Evolutionary conservation across 2,797 vertebrate species (phyloP), one percentile per base, ranked within the genome.

Genomic region (Mus spretus): DNA sequence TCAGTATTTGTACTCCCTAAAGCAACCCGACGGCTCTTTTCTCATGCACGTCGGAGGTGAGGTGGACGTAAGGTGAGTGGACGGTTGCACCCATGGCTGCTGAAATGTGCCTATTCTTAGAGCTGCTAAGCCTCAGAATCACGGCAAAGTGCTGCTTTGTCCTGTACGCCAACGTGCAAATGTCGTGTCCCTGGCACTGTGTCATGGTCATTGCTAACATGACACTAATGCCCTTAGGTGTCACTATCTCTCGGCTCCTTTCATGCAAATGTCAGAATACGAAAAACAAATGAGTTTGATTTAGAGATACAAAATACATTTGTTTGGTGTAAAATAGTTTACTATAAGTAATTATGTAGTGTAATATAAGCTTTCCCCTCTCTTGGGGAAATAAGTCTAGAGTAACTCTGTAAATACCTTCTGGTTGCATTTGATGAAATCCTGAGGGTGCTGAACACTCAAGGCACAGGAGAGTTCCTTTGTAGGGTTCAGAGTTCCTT

Each of bases 11-110:
- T 98, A 98, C 98, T 99, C 99, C 0, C 98, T 99, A 98, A 99
- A 99, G 98, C 99, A 99, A 97, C 99, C 99, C 0, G 99, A 99
- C 17, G 99, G 99, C 96, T 99, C 99, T 93, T 99, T 99, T 93
- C 99, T 99, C 98, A 99, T 99, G 99, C 99, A 99, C 0, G 84
- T 99, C 2, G 99, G 99, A 17, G 99, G 99, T 26, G 99, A 99
- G 98, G 99, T 99, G 98, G 99, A 99, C 2, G 99, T 99, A 98
- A 99, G 99, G 99, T 99, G 98, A 98, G 99, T 94, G 93, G 83
- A 95, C 94, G 89, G 92, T 82, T 47, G 17, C 40, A 20, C 86
- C 55, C 5, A 24, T 57, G 47, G 44, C 75, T 86, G n/a, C 59
- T 50, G n/a, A 74, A 81, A 59, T 47, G 84, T 47, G 15, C 63